These are phyloP conservation scores for Xenopus laevis DNA, from an alignment of 2,113 vertebrate genomes.

Conservation along the genomic window DNA sequence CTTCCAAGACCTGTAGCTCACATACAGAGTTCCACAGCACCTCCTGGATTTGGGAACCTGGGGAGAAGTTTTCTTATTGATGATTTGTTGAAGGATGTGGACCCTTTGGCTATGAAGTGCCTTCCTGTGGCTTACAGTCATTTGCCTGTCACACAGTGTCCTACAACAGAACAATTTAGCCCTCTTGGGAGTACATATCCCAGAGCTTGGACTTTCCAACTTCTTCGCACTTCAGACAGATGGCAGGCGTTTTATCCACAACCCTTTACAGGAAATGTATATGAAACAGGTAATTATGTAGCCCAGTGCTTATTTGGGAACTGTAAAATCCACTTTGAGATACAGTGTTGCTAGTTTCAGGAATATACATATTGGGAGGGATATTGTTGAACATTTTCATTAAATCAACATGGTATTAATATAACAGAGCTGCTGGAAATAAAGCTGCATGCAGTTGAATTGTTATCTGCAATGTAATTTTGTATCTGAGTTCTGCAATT, in stretches of 20 bases:
- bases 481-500: too few relatives aligned
- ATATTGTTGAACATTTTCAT: too few relatives aligned
- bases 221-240: slow-evolving; percentile 53
- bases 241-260: slow-evolving; percentile 50
- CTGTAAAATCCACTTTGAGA: too few relatives aligned
- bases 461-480: too few relatives aligned
- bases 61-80: slow-evolving; percentile 94
- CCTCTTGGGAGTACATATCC: slow-evolving; percentile 55
- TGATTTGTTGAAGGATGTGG: slow-evolving; percentile 77
- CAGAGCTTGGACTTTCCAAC: slow-evolving; percentile 67
- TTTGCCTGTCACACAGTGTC: slow-evolving; percentile 63
- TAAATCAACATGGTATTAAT: too few relatives aligned
- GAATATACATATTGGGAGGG: too few relatives aligned
- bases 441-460: too few relatives aligned
- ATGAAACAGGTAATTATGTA: too few relatives aligned
- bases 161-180: slow-evolving; percentile 54
- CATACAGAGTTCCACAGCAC: slow-evolving; percentile 57
- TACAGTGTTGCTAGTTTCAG: too few relatives aligned
- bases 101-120: slow-evolving; percentile 53
- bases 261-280: slow-evolving; percentile 54
- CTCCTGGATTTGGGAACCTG: slow-evolving; percentile 74
- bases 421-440: too few relatives aligned
- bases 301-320: too few relatives aligned
- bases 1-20: slow-evolving; percentile 70
- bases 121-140: slow-evolving; percentile 54